phyloP scores from a whole-genome alignment of 2,888 invertebrate genomes.

The Bibio marci region DNA sequence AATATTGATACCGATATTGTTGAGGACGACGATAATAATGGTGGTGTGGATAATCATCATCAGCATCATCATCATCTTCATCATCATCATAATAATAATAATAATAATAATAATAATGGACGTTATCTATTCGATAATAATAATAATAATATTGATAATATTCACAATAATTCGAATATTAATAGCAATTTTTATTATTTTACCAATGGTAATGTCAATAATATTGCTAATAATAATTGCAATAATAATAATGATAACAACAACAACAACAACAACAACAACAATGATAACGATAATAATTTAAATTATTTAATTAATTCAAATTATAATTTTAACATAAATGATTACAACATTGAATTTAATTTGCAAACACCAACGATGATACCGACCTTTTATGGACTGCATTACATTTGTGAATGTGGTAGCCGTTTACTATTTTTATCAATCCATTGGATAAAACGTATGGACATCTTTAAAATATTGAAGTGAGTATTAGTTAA shows the following conservation, averaged over 20 bases:
- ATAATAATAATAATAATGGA: too few species aligned
- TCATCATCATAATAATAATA: too few species aligned
- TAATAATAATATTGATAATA: too few species aligned
- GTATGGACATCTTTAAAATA: conserved; percentile 64
- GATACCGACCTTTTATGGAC: conserved; percentile 74
- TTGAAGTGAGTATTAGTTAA: conserved; percentile 40
- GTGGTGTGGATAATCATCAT: too few species aligned
- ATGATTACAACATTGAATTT: conserved; percentile 28
- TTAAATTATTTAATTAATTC: neutral
- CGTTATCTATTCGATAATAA: too few species aligned
- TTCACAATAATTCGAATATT: too few species aligned
- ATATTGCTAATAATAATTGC: too few species aligned
- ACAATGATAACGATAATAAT: conserved; percentile 2
- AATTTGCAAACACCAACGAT: conserved; percentile 60
- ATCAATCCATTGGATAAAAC: conserved; percentile 77
- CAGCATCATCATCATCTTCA: too few species aligned
- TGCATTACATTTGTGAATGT: conserved; percentile 92
- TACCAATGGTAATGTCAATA: too few species aligned
- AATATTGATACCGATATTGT: too few species aligned
- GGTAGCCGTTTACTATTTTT: conserved; percentile 83
- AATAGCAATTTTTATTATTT: too few species aligned
- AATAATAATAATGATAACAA: conserved; percentile 25
- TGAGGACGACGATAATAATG: too few species aligned
- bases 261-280: conserved; percentile 8
- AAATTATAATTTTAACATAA: neutral